Evolutionary conservation across 2,113 vertebrate species (phyloP), one percentile per base, ranked within the genome.

Genomic region (Peromyscus leucopus): DNA sequence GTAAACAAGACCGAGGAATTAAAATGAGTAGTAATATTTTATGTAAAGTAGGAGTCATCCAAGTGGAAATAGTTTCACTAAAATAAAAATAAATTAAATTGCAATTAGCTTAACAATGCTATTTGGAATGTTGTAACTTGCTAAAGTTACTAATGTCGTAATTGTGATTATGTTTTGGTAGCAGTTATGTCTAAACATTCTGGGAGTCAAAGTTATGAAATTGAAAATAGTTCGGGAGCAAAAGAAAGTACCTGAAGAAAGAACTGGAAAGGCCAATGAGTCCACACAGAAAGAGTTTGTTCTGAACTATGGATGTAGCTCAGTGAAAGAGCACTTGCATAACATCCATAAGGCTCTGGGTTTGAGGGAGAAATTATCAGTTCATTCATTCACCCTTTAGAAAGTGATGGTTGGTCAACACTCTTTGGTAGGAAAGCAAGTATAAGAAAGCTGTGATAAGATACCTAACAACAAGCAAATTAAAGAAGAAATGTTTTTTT

Each of bases 11-110:
- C 19, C 55, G 51, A 91, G 94, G 65, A 72, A 59, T 57, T 69
- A 83, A 84, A 91, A 91, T 91, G 36, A 76, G 46, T 72, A 75
- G 51, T 91, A 39, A 61, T 78, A 71, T 88, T 93, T 91, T 83
- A 88, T 42, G 61, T 72, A 55, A n/a, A 65, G 15, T 76, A 57
- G 39, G 76, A 89, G 57, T 72, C 89, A 89, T 59, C 42, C 83
- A 78, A 74, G 71, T 48, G 31, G 71, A 94, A 92, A 92, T 72
- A 84, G 46, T 74, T 65, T 67, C 51, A 92, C 46, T 51, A 15
- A 89, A 85, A 72, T 79, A 63, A 88, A 91, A 76, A n/a, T n/a
- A 31, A 65, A 84, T 55, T 82, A 46, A 72, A 95, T 89, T 84
- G 57, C 79, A 65, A 63, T 78, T 26, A 79, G 84, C 92, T 59